Evolutionary conservation across 2,888 invertebrate species (phyloP), one percentile per base, ranked within the genome.

Genomic region (Salticus scenicus): DNA sequence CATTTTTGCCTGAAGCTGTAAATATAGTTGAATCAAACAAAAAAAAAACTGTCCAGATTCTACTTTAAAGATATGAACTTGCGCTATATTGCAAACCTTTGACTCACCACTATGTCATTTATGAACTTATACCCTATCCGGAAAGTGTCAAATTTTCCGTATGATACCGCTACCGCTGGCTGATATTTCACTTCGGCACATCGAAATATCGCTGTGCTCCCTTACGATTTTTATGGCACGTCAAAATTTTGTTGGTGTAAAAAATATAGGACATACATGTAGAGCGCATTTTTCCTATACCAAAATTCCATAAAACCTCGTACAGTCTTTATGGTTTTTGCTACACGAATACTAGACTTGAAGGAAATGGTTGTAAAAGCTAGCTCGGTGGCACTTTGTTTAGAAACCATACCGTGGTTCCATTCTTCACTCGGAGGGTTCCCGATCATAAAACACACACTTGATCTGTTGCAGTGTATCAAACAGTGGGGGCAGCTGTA

Each of bases 401-500:
- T 81, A 66, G 80, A 57, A 72, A 67, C 37, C 69, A 67, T 67
- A 51, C 81, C 73, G 80, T 2, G 73, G 37, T 63, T 20, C 57
- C 33, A 24, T 63, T 41, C 37, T 37, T 17, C 31, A 0, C 8
- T 14, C 7, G 30, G 42, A 66, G 41, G 41, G 30, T 27, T 12
- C 17, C 30, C 17, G 73, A 10, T 67, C 80, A 42, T 80, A 80
- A 80, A 67, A 80, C 67, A 33, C 42, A 30, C 37, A 63, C 30
- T 71, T 80, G 80, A 80, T 80, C 72, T 72, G 80, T 73, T 67
- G 80, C 80, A n/a, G 64, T 80, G 47, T 73, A 73, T 80, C 76
- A 57, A 77, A 77, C 42, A 77, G n/a, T 57, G 24, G 57, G 41
- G 41, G 10, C n/a, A n/a, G 51, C 33, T 37, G 69, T 73, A 72